Conservation (phyloP, 2,888 invertebrate species). For the Eristalis tenax region DNA sequence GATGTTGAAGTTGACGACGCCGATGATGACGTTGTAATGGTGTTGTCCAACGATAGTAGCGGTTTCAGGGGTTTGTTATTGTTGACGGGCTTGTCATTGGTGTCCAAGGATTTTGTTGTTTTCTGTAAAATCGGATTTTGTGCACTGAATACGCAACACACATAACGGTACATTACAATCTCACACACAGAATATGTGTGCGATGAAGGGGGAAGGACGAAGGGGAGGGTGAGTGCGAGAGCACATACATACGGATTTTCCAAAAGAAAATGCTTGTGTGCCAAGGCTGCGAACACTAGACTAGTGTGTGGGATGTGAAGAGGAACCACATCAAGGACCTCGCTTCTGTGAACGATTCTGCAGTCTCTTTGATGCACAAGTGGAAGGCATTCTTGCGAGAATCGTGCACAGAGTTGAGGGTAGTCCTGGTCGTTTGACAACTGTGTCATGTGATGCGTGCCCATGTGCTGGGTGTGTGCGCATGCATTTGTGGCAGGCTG, state of each 20-base stretch:
- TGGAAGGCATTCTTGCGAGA: constrained; percentile 48
- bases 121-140: constrained; percentile 76
- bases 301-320: neutral
- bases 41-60: constrained; percentile 79
- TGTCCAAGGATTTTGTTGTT: constrained; percentile 80
- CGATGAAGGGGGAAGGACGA: neutral
- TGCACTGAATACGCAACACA: constrained; percentile 32
- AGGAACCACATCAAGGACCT: neutral
- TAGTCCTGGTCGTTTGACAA: constrained; percentile 11
- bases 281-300: constrained; percentile 42
- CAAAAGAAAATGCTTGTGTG: constrained; percentile 42
- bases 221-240: neutral
- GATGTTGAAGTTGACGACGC: constrained; percentile 23
- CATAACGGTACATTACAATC: constrained; percentile 38
- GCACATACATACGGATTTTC: constrained; percentile 11
- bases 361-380: constrained; percentile 27
- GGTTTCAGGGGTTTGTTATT: constrained; percentile 80
- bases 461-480: constrained; percentile 16
- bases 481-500: neutral
- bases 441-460: constrained; percentile 9
- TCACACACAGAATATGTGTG: neutral
- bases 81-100: constrained; percentile 78
- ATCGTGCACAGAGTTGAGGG: constrained; percentile 38
- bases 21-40: constrained; percentile 64
- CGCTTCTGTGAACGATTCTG: neutral